Base-by-base conservation (phyloP, 1,140 invertebrate species). In the Drosophila busckii region DNA sequence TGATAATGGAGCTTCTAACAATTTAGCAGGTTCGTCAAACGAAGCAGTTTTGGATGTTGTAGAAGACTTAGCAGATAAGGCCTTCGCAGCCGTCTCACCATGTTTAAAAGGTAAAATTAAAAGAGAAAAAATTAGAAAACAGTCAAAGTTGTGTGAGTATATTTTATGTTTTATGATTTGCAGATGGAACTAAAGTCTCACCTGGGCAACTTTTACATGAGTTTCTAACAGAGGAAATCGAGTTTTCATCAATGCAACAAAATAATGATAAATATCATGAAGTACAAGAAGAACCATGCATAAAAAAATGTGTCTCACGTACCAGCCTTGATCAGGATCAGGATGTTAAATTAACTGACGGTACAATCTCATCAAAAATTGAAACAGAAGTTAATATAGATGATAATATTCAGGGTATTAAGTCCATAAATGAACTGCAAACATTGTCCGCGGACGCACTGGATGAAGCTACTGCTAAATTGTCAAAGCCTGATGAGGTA, bases 1-100 rank as follows among this genome's bases (percentile, higher is more conserved):
- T 34, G 61, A 70, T 70, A 70, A 70, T 63, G 68, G 62, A 59
- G 26, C 48, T 45, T 80, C 53, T 80, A 58, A 55, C 66, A 59
- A 68, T 82, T 82, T 68, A 67, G 60, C 70, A 70, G 76, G 66
- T 75, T 35, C 52, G 23, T 9, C 40, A 25, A 53, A 37, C 10
- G 49, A 44, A 31, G 40, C 7, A 4, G 28, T 13, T 0, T 13
- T 31, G 9, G 52, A 38, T 17, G 55, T 46, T 41, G 45, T 37
- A 5, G 46, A 60, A 28, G 61, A 62, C 22, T 20, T 41, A 8
- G 6, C 13, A 9, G 10, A 32, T 16, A 4, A 19, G 3, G 17
- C 29, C 1, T 13, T 35, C 12, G 34, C 29, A 0, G 37, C 8
- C 23, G 1, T 50, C n/a, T 4, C n/a, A n/a, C n/a, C 17, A 8